Evolutionary conservation across 2,113 vertebrate genomes (phyloP).

Genomic region (Aspidoscelis tigris): DNA sequence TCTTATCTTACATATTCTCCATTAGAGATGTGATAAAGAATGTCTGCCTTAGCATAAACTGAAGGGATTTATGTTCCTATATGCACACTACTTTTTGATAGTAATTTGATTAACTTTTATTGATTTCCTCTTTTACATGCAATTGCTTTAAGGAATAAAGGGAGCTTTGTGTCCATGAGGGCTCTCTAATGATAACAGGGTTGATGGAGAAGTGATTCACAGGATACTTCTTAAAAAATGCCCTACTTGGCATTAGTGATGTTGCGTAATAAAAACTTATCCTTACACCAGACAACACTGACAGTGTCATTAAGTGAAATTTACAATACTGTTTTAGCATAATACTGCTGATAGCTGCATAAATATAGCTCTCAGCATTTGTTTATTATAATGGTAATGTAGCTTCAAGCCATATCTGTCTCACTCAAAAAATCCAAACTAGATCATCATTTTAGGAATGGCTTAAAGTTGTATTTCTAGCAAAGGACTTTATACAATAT

Average conservation of each 20-base stretch:
- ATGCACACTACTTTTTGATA: neutral
- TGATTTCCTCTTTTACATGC: conserved; percentile 28
- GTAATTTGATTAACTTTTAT: conserved; percentile 18
- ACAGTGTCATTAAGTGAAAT: conserved; percentile 31
- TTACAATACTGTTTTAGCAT: neutral
- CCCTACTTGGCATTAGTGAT: neutral
- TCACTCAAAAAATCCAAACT: conserved; percentile 12
- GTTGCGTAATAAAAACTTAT: neutral
- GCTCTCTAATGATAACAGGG: neutral
- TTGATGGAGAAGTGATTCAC: neutral
- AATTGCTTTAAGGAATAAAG: conserved; percentile 37
- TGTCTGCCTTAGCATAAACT: neutral
- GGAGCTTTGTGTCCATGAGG: neutral
- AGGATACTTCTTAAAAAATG: neutral
- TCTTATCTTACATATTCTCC: neutral
- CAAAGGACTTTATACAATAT: neutral
- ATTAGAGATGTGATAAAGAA: neutral
- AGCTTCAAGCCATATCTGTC: neutral
- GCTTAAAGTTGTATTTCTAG: neutral
- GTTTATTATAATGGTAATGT: neutral
- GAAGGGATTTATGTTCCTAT: neutral
- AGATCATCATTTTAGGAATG: neutral
- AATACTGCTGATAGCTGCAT: conserved; percentile 7
- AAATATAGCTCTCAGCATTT: neutral
- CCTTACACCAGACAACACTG: neutral